Evolutionary conservation across 1,140 invertebrate species (phyloP), one percentile per base, ranked within the genome.

Genomic region (Drosophila arizonae): DNA sequence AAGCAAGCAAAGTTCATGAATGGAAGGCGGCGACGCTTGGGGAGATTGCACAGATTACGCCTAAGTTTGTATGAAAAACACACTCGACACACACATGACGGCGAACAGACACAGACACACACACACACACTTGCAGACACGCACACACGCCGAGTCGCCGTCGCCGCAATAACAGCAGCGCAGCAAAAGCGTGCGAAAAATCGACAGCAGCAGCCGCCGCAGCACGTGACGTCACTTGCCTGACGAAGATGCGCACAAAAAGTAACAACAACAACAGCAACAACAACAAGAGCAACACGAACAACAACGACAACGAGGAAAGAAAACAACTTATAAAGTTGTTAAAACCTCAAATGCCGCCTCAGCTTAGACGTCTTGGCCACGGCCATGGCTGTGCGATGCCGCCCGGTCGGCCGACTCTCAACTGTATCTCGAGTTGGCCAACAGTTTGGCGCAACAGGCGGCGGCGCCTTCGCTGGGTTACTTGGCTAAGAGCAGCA

Each of bases 401-500:
- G 63, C 54, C 43, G 63, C 10, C 36, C 30, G 46, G 3, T 26
- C 21, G 46, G 3, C 28, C 21, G 36, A 65, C n/a, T 17, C 43
- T n/a, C 43, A 43, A 48, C 15, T 63, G 17, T 48, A 5, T 41
- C 48, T 58, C 43, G 65, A 66, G 48, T 46, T 81, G 79, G 79
- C 73, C 78, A 81, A 73, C 72, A 43, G 45, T 52, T 52, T 76
- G 73, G 75, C 77, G 72, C 80, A 84, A 84, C 80, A 84, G 80
- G 80, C 80, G 77, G 80, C 80, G 81, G 76, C 81, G 80, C 80
- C 80, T 84, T 75, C 72, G 72, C 28, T 70, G 58, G 46, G 45
- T 46, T 21, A 58, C 77, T 82, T 82, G 80, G 80, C 80, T 72
- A 71, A 82, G 28, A 82, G 79, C 79, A 82, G 68, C 80, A 79